A percentile compares a stretch with the other conserved stretches of the same genome.
These are phyloP conservation scores for Zoroaster sp. DNA, from an alignment of 53 echinoderm and acorn worm species.

Conservation along the genomic window DNA sequence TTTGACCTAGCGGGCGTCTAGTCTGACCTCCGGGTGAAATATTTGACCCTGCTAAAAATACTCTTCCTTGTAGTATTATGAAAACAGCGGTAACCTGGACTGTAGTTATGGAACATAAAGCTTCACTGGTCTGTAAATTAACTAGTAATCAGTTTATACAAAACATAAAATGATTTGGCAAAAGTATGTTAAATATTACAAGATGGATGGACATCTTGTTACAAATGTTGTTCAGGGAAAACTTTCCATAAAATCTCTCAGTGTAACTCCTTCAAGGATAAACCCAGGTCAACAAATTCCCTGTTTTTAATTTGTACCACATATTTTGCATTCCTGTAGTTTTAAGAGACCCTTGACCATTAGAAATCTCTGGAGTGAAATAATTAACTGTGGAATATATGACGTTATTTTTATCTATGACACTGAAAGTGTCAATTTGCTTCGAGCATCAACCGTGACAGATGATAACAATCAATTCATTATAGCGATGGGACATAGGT, in stretches of 20 bases:
- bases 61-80: not conserved
- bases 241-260: not conserved
- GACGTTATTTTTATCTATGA: not conserved
- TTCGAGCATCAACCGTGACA: no score
- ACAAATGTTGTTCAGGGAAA: not conserved
- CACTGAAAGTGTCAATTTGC: not conserved
- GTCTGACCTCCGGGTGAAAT: not conserved
- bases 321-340: not conserved
- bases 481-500: no score
- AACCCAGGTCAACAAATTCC: not conserved
- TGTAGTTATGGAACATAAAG: not conserved
- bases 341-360: no score
- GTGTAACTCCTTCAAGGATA: not conserved
- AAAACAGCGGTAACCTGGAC: not conserved
- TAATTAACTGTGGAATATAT: not conserved
- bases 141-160: not conserved
- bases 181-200: not conserved
- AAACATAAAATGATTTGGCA: not conserved
- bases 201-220: not conserved
- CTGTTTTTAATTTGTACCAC: not conserved
- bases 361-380: not conserved
- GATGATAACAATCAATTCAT: not conserved
- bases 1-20: not conserved
- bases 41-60: not conserved
- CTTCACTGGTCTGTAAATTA: not conserved